Conservation (phyloP, 2,797 vertebrate genomes). For the Masticophis lateralis region DNA sequence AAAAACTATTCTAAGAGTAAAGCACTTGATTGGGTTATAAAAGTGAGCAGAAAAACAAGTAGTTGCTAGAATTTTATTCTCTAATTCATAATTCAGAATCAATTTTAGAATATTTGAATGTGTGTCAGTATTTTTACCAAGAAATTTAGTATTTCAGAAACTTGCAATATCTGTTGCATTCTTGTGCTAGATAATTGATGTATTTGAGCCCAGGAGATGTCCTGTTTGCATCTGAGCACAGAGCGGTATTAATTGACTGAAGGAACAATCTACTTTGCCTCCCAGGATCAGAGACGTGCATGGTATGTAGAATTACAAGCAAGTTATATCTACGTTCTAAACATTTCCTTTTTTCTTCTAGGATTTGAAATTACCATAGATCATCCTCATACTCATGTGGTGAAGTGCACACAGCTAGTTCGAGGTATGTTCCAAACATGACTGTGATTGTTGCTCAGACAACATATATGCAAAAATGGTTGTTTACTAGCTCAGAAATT, state of each 20-base stretch:
- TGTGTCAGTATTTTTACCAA: conserved; percentile 37
- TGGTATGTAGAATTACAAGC: conserved; percentile 22
- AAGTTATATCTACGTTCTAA: conserved; percentile 29
- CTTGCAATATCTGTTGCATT: conserved; percentile 40
- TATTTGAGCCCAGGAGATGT: conserved; percentile 34
- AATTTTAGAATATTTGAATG: conserved; percentile 42
- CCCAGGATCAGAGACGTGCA: conserved; percentile 17
- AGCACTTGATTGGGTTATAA: conserved; percentile 51
- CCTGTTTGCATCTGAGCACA: conserved; percentile 24
- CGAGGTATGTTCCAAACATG: conserved; percentile 79
- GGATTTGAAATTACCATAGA: conserved; percentile 96
- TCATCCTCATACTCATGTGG: conserved; percentile 95
- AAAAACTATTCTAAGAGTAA: conserved; percentile 39
- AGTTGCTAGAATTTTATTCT: conserved; percentile 49
- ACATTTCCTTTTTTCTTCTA: conserved; percentile 65
- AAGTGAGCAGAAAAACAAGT: conserved; percentile 42
- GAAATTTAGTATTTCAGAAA: conserved; percentile 27
- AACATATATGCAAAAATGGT: neutral
- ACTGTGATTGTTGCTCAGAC: fast-evolving
- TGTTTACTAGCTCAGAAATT: neutral
- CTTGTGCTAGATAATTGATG: conserved; percentile 41
- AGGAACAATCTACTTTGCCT: conserved; percentile 26
- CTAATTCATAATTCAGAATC: conserved; percentile 47
- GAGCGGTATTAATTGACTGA: conserved; percentile 39
- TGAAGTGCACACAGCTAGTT: conserved; percentile 94